Conservation (phyloP, 1,140 invertebrate species). For the Heterodera carotae region DNA sequence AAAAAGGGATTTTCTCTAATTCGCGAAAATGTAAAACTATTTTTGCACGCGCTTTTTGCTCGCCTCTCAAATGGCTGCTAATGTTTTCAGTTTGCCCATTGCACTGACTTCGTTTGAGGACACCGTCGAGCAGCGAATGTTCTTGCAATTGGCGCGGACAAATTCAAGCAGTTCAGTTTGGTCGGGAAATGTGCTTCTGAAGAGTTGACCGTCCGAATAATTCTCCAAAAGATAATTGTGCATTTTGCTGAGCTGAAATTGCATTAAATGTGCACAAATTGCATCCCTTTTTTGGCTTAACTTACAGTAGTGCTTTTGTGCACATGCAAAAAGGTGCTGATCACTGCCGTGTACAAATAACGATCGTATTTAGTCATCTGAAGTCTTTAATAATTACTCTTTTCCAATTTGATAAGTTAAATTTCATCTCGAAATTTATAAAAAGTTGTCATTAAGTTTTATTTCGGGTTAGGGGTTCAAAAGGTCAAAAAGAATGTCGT, state of each 20-base stretch:
- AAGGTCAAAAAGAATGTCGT: too few species aligned
- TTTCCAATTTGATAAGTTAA: too few species aligned
- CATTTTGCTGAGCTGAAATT: background rate
- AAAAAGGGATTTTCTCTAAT: too few species aligned
- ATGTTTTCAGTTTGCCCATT: too few species aligned
- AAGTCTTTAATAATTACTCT: too few species aligned
- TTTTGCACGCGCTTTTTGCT: too few species aligned
- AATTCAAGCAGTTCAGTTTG: background rate
- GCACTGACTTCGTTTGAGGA: background rate
- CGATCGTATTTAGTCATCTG: background rate
- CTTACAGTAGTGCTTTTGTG: background rate
- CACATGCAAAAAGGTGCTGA: background rate
- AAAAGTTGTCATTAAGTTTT: too few species aligned
- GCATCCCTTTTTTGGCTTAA: background rate
- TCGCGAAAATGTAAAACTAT: too few species aligned
- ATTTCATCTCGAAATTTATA: too few species aligned
- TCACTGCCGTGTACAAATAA: background rate
- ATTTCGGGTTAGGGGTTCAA: too few species aligned
- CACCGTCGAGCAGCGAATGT: background rate
- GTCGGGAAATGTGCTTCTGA: background rate
- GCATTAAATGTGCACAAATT: background rate
- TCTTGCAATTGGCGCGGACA: background rate
- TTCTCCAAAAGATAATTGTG: background rate
- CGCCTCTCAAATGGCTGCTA: too few species aligned
- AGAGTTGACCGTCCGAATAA: background rate